Conservation (phyloP, 2,888 invertebrate species). For the Smittia aterrima region DNA sequence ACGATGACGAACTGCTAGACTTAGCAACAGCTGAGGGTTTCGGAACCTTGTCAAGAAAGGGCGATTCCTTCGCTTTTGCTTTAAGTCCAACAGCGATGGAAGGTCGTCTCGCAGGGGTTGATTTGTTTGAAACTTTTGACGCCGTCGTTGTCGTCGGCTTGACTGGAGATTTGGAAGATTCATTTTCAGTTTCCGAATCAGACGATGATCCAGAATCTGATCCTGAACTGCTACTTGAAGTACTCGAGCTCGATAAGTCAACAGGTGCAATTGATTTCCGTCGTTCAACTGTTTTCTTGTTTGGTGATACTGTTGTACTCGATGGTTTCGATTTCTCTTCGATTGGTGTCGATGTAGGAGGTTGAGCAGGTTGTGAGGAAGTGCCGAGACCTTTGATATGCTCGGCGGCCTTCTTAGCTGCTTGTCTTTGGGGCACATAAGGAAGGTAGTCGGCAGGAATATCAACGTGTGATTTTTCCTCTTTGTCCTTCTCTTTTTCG, state of each 20-base stretch:
- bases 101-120: conserved; percentile 49
- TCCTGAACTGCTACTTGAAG: conserved; percentile 51
- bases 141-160: conserved; percentile 46
- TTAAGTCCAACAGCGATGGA: conserved; percentile 53
- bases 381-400: conserved; percentile 78
- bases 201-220: conserved; percentile 61
- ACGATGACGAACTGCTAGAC: conserved; percentile 62
- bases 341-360: conserved; percentile 21
- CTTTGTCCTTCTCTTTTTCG: conserved; percentile 44
- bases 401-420: conserved; percentile 88
- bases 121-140: conserved; percentile 55
- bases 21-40: conserved; percentile 60
- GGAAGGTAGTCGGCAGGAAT: conserved; percentile 61
- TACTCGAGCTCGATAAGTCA: conserved; percentile 43
- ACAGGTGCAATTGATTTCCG: conserved; percentile 46
- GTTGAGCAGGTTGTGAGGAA: conserved; percentile 43
- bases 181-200: conserved; percentile 62
- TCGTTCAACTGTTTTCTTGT: conserved; percentile 50
- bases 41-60: conserved; percentile 77
- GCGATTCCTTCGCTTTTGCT: conserved; percentile 67
- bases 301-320: conserved; percentile 50
- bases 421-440: conserved; percentile 86
- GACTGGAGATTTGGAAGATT: conserved; percentile 46
- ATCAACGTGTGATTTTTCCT: conserved; percentile 34
- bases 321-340: conserved; percentile 52